A percentile compares a stretch with the other conserved stretches of the same genome.
Evolutionary conservation across 2,797 vertebrate genomes (phyloP).

Genomic region (Ctenosaura bakeri): DNA sequence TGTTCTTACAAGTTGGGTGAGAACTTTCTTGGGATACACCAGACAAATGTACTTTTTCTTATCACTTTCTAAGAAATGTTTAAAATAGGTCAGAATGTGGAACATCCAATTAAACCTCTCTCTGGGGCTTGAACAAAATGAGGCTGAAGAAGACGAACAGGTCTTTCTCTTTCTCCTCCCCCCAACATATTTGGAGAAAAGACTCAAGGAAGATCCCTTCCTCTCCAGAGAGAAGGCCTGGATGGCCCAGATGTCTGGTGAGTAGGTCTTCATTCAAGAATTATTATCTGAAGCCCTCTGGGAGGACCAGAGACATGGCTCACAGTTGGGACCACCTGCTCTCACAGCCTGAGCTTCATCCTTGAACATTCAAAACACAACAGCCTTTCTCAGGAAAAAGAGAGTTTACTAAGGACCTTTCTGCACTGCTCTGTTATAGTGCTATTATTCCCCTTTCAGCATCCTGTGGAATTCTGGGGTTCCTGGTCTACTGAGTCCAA

Average conservation of each 20-base stretch:
- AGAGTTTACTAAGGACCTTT: not conserved
- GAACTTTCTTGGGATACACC: not conserved
- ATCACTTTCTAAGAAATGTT: too few species aligned
- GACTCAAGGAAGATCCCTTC: not conserved
- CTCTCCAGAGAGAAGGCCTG: not conserved
- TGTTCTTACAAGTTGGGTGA: too few species aligned
- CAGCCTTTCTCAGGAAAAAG: constrained; percentile 17
- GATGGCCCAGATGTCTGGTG: not conserved
- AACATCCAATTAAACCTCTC: not conserved
- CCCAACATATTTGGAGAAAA: not conserved
- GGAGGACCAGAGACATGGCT: not conserved
- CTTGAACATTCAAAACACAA: not conserved
- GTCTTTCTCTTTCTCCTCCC: not conserved
- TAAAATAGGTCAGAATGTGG: not conserved
- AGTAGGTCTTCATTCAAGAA: not conserved
- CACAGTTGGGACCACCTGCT: not conserved
- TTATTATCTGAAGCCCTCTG: not conserved
- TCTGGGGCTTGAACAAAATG: not conserved
- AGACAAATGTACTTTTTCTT: not conserved
- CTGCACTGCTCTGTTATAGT: too few species aligned
- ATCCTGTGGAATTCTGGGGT: too few species aligned
- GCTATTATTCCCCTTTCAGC: too few species aligned
- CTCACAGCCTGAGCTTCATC: not conserved
- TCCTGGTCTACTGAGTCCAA: too few species aligned
- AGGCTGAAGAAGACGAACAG: too few species aligned